Evolutionary conservation across 2,797 vertebrate species (phyloP).

Genomic region (Rhincodon typus): DNA sequence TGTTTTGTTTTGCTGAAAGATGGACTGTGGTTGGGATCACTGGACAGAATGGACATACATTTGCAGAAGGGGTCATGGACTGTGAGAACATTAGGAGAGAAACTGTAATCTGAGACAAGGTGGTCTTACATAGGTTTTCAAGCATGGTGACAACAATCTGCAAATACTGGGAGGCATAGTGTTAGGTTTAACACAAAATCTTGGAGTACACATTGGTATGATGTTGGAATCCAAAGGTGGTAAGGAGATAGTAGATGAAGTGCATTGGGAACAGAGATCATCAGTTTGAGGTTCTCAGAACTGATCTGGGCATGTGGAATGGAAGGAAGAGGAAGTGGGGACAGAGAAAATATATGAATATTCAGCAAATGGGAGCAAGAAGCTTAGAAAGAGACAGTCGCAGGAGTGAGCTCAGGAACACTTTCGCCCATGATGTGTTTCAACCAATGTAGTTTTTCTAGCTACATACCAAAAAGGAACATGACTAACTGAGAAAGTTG

Average conservation of each 20-base stretch:
- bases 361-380: not conserved
- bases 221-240: not conserved
- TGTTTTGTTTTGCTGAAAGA: not conserved
- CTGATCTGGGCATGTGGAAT: not conserved
- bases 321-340: not conserved
- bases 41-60: not conserved
- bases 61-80: not conserved
- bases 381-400: not conserved
- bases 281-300: not conserved
- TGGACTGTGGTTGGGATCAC: not conserved
- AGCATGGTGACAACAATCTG: not conserved
- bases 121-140: not conserved
- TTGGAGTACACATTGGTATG: not conserved
- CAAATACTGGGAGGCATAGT: not conserved
- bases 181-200: not conserved
- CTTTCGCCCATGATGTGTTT: not conserved
- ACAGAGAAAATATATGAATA: not conserved
- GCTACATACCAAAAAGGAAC: not conserved
- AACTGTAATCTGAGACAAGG: not conserved
- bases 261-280: not conserved
- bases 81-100: not conserved
- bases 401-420: not conserved
- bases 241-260: not conserved
- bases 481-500: not conserved
- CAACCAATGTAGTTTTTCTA: not conserved